A percentile compares a stretch with the other conserved stretches of the same genome.
These are phyloP conservation scores for Euzetes globulus DNA, from an alignment of 2,888 invertebrate species.

Conservation along the genomic window DNA sequence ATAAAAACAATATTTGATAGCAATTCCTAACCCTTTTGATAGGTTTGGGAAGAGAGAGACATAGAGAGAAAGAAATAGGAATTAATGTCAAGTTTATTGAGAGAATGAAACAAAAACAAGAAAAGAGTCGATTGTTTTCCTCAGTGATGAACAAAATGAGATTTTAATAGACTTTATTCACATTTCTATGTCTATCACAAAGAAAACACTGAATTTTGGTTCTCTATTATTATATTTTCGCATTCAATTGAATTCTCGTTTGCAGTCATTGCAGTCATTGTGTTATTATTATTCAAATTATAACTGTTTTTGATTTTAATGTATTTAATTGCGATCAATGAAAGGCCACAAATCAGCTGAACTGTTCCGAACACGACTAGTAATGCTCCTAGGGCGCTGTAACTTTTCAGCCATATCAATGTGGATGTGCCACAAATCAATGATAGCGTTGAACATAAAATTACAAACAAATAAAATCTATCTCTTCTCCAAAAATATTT, in stretches of 20 bases:
- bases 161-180: slow-evolving; percentile 3
- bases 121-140: neutral
- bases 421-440: neutral
- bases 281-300: neutral
- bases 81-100: neutral
- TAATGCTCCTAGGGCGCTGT: neutral
- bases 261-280: neutral
- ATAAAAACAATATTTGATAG: neutral
- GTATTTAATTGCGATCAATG: slow-evolving; percentile 4
- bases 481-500: neutral
- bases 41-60: neutral
- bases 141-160: neutral
- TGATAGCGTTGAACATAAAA: neutral
- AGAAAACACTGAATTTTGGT: neutral
- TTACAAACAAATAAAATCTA: neutral
- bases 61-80: neutral
- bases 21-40: neutral
- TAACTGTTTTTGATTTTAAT: neutral
- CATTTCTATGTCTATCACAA: neutral
- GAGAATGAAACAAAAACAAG: neutral
- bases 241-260: neutral
- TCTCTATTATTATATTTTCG: neutral
- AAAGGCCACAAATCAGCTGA: slow-evolving; percentile 13
- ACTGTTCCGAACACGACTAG: neutral
- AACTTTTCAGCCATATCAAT: neutral